phyloP scores from a whole-genome alignment of 2,888 invertebrate species.

The Pteria penguin region DNA sequence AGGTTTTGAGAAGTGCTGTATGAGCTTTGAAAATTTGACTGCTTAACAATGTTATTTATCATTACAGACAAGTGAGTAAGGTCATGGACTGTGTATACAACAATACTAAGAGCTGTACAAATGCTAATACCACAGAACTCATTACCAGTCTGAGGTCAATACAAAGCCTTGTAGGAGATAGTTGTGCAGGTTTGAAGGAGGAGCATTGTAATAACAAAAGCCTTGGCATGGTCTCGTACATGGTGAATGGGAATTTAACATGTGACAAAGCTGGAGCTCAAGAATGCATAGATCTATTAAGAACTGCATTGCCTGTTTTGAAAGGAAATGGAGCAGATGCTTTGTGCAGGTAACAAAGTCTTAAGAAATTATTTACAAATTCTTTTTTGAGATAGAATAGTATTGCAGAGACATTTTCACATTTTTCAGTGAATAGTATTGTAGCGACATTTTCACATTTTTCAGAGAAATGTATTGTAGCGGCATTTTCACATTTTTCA shows the following conservation, averaged over 20 bases:
- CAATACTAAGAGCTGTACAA: conserved; percentile 9
- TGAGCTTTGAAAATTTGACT: too few species aligned
- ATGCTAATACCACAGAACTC: neutral
- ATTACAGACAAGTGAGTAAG: conserved; percentile 7
- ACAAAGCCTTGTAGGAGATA: conserved; percentile 28
- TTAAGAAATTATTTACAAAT: neutral
- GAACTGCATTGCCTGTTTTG: neutral
- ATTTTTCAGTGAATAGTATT: too few species aligned
- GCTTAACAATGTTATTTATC: too few species aligned
- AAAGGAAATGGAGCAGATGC: neutral
- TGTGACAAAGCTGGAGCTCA: conserved; percentile 17
- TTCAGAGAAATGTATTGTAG: too few species aligned
- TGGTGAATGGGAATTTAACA: neutral
- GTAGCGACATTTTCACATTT: too few species aligned
- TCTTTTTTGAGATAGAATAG: neutral
- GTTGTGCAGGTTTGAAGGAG: conserved; percentile 4
- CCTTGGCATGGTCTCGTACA: neutral
- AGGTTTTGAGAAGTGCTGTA: too few species aligned
- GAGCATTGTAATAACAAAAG: conserved; percentile 5
- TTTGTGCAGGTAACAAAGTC: neutral
- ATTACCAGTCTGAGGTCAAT: conserved; percentile 12
- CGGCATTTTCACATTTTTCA: too few species aligned
- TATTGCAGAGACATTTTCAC: too few species aligned
- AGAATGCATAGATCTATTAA: conserved; percentile 5
- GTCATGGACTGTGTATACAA: conserved; percentile 18